These are phyloP conservation scores for Gibbula magus DNA, from an alignment of 2,888 invertebrate species.

Conservation along the genomic window DNA sequence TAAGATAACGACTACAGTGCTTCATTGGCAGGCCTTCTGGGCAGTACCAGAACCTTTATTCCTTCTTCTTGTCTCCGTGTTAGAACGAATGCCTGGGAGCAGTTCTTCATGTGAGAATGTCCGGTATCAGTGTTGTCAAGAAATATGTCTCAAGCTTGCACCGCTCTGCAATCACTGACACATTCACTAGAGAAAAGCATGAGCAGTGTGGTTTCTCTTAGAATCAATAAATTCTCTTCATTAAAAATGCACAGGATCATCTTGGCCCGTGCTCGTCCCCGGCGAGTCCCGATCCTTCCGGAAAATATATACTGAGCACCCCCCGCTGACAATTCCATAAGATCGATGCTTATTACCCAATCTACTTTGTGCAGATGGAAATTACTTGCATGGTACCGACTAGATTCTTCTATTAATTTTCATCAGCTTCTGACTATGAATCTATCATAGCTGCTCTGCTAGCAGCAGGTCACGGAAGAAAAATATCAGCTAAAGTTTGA, in stretches of 20 bases:
- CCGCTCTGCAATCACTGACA: constrained; percentile 1
- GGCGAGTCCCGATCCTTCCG: not conserved
- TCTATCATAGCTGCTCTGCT: no score
- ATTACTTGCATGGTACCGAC: not conserved
- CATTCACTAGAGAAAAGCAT: not conserved
- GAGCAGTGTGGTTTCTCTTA: not conserved
- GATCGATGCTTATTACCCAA: constrained; percentile 17
- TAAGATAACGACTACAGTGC: constrained; percentile 22
- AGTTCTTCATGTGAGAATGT: not conserved
- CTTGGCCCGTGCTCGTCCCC: constrained; percentile 11
- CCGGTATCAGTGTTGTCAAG: not conserved
- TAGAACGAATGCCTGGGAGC: no score
- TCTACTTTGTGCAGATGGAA: not conserved
- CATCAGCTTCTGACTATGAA: no score
- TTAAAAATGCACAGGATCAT: constrained; percentile 18
- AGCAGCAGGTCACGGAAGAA: no score
- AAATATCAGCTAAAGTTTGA: no score
- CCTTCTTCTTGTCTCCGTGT: not conserved
- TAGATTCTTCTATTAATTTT: no score
- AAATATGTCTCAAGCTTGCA: not conserved
- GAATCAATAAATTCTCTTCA: constrained; percentile 7
- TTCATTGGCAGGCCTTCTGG: constrained; percentile 10
- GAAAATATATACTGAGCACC: not conserved
- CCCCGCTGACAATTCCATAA: not conserved
- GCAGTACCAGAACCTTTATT: not conserved